Base-by-base conservation (phyloP, 1,140 invertebrate species). In the Drosophila lini region DNA sequence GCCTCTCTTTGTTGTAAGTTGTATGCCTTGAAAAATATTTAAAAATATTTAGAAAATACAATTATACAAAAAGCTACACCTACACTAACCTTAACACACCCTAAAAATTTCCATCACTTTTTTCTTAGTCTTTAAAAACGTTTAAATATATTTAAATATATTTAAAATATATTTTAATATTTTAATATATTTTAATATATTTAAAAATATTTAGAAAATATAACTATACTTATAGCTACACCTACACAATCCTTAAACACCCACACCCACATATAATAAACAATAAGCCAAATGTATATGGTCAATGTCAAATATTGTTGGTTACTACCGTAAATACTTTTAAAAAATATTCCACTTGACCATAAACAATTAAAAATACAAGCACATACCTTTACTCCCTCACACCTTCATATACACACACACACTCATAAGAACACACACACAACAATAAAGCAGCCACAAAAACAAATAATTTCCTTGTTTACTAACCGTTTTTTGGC, bases 401-500 rank as follows among this genome's bases (percentile, higher is more conserved):
- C 13, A 48, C 45, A 48, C 22, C 15, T 48, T 9, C 3, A 15
- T 5, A 10, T 10, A 9, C 7, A 47, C 3, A 15, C 22, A 15
- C 42, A 50, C 40, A 15, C 8, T 19, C 13, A 10, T 31, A 7
- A 44, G 45, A n/a, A 22, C 28, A 36, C 25, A 47, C 44, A 22
- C 42, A 13, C 9, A 11, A 9, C 11, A 7, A 7, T 31, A 8
- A 32, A 60, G 32, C 15, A 44, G 40, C 38, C 31, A 45, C 19
- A 42, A 45, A 53, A 57, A 48, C 36, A 58, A 34, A 69, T 28
- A 55, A 62, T 19, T 62, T 73, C 6, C 10, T 10, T 48, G 58
- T 74, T 74, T 74, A 74, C 71, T 74, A 74, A 74, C 68, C 68
- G 68, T 34, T 61, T 50, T 19, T 61, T 34, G 31, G 45, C 5